Conservation (phyloP, 2,113 vertebrate species). For the Bubo scandiacus region DNA sequence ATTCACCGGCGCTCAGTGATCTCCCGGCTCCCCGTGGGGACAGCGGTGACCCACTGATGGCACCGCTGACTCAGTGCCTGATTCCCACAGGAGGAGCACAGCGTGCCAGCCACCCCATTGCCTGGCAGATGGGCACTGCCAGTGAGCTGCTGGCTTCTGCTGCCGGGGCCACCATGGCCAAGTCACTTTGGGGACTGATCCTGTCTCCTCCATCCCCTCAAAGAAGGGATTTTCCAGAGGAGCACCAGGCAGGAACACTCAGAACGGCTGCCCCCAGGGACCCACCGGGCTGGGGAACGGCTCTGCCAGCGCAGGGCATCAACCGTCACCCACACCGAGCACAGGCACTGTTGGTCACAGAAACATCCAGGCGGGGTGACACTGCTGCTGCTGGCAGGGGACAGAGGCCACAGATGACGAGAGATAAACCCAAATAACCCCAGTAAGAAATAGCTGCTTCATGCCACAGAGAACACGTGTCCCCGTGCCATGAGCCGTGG, state of each 20-base stretch:
- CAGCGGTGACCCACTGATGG: not conserved
- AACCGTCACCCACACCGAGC: rapidly evolving
- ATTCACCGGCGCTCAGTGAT: too few relatives aligned
- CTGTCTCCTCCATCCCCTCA: not conserved
- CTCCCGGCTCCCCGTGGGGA: not conserved
- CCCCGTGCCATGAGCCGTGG: rapidly evolving
- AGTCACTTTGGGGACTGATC: not conserved
- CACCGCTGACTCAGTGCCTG: not conserved
- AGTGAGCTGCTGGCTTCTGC: not conserved
- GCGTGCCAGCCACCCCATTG: too few relatives aligned
- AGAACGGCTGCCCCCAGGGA: not conserved
- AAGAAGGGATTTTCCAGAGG: not conserved
- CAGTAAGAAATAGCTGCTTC: not conserved
- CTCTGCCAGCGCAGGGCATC: not conserved
- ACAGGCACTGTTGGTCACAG: not conserved
- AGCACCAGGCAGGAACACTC: not conserved
- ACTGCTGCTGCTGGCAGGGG: too few relatives aligned
- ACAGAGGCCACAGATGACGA: not conserved
- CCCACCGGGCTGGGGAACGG: rapidly evolving
- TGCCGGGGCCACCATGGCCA: not conserved
- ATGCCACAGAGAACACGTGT: not conserved
- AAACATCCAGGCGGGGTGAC: not conserved
- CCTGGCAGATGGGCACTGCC: not conserved
- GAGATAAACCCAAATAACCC: not conserved
- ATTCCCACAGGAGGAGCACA: not conserved